Conservation (phyloP, 2,113 vertebrate species). For the Eulemur macaco region DNA sequence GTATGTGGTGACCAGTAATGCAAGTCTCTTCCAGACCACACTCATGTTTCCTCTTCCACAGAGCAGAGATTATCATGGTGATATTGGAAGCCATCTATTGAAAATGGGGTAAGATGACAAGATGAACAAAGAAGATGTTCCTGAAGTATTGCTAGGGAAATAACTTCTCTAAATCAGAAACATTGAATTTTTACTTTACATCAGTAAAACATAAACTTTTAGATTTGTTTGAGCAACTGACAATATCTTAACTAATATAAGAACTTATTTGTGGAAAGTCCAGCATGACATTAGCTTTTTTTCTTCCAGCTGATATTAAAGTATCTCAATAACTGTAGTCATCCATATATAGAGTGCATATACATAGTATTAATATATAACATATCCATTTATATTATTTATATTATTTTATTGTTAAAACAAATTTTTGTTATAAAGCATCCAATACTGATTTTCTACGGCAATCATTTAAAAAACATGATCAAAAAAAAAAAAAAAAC, state of each 20-base stretch:
- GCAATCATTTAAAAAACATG: slow-evolving; percentile 37
- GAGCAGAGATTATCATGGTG: not conserved
- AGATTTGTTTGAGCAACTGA: not conserved
- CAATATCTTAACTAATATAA: not conserved
- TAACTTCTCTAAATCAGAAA: not conserved
- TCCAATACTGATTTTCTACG: not conserved
- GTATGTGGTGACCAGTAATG: not conserved
- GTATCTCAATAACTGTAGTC: not conserved
- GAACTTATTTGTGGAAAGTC: not conserved
- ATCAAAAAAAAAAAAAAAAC: not conserved
- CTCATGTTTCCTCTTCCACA: not conserved
- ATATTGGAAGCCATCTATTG: not conserved
- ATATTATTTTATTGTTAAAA: not conserved
- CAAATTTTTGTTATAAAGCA: slow-evolving; percentile 45
- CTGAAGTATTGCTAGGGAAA: not conserved
- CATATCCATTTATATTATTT: not conserved
- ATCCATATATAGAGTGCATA: not conserved
- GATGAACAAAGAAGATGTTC: not conserved
- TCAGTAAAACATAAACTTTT: not conserved
- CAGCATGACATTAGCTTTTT: not conserved
- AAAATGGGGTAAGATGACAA: not conserved
- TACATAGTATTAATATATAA: not conserved
- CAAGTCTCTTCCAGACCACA: not conserved
- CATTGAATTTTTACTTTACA: not conserved
- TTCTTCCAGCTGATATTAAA: not conserved